A percentile compares a stretch with the other conserved stretches of the same genome.
Evolutionary conservation across 2,888 invertebrate genomes (phyloP).

Genomic region (Campopleginae sp.): DNA sequence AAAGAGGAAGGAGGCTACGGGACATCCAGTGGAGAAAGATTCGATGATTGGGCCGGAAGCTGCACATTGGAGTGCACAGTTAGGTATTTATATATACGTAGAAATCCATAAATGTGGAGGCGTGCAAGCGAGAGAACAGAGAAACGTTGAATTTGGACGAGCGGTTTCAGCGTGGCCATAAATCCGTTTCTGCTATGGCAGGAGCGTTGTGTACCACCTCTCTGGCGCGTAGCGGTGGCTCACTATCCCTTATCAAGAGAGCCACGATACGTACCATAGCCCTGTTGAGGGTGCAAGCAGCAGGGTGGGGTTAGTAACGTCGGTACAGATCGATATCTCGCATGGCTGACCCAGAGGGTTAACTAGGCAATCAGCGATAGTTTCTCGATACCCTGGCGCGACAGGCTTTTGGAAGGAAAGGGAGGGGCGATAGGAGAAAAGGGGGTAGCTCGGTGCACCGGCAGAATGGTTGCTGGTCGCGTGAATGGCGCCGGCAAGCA

Average conservation of each 20-base stretch:
- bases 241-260: slow-evolving; percentile 79
- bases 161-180: slow-evolving; percentile 64
- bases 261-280: slow-evolving; percentile 43
- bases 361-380: slow-evolving; percentile 83
- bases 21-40: slow-evolving; percentile 12
- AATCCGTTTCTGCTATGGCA: slow-evolving; percentile 58
- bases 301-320: slow-evolving; percentile 44
- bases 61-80: slow-evolving; percentile 9
- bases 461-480: slow-evolving; percentile 47
- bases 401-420: slow-evolving; percentile 52
- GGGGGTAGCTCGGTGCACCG: slow-evolving; percentile 41
- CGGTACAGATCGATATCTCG: slow-evolving; percentile 79
- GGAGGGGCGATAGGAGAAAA: slow-evolving; percentile 19
- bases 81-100: slow-evolving; percentile 24
- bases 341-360: slow-evolving; percentile 80
- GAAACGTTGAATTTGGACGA: slow-evolving; percentile 56
- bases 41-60: slow-evolving; percentile 28
- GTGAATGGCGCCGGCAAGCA: slow-evolving; percentile 48
- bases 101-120: slow-evolving; percentile 18
- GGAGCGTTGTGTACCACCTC: slow-evolving; percentile 35
- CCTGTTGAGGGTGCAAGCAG: slow-evolving; percentile 27
- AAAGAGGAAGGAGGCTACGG: background rate
- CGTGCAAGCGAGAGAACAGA: slow-evolving; percentile 30
- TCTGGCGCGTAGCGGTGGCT: slow-evolving; percentile 39
- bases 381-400: slow-evolving; percentile 77